Base-by-base conservation (phyloP, 2,113 vertebrate species). In the Donacobius atricapilla region DNA sequence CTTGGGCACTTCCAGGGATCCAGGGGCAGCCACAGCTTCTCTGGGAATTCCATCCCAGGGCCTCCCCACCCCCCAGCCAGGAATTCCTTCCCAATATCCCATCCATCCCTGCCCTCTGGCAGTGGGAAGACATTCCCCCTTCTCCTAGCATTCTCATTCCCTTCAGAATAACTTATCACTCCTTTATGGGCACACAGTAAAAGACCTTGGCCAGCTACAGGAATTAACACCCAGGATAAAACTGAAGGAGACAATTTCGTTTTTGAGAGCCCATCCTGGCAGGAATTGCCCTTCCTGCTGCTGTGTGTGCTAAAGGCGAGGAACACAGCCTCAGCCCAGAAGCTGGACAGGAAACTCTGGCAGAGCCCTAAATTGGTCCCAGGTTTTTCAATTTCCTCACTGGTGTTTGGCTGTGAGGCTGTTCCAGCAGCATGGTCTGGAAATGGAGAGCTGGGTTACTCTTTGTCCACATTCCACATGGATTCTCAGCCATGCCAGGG, bases 361-460 rank as follows among this genome's bases (percentile, higher is more conserved):
- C 83, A 87, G 50, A 90, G 25, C 90, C 85, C 50, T 35, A 37
- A 85, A 78, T 63, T 42, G 58, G 7, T 94, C 64, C 68, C 93
- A 92, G 77, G 33, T 69, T 92, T 94, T 73, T 75, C 69, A 30
- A 1, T 82, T 84, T 78, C 60, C 51, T 66, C 2, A 0, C 25
- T 45, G 47, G 17, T 11, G 37, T 47, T 75, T 35, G 80, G 63
- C 93, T 31, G 31, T 1, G 2, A 16, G 76, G 15, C n/a, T 11
- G 51, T 95, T 83, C 76, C 76, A 63, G 79, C 79, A 79, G 83
- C 79, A 3, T 1, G 16, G 9, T 15, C 61, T 79, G 79, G 53
- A 37, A 25, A 2, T 0, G 23, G 17, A 58, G 56, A 47, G 37
- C 76, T 42, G 65, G 78, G 66, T 71, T 25, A 5, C 31, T 64